A percentile compares a stretch with the other conserved stretches of the same genome.
Conservation (phyloP, 2,113 vertebrate species). For the Ranitomeya variabilis region DNA sequence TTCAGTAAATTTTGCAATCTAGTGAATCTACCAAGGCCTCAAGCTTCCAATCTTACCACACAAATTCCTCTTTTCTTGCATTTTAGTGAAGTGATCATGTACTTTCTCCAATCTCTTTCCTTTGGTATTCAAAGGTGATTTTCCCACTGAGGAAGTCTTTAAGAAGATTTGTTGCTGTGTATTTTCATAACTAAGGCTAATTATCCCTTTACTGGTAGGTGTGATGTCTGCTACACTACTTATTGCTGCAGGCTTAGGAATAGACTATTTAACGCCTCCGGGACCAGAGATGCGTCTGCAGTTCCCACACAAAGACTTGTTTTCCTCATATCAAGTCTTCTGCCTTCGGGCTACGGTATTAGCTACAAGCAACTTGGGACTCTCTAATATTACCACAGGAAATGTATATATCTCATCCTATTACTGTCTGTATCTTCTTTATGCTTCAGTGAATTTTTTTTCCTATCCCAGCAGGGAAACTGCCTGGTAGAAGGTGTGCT, state of each 20-base stretch:
- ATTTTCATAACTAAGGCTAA: constrained; percentile 62
- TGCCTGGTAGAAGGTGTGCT: constrained; percentile 64
- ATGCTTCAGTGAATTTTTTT: constrained; percentile 61
- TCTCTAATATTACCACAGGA: constrained; percentile 62
- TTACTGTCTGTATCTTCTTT: constrained; percentile 64
- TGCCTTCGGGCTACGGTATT: constrained; percentile 58
- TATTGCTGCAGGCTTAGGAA: constrained; percentile 48
- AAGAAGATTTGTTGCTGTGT: constrained; percentile 60
- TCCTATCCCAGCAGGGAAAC: constrained; percentile 63
- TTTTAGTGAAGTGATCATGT: constrained; percentile 59
- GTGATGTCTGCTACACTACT: constrained; percentile 63
- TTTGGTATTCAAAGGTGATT: constrained; percentile 64
- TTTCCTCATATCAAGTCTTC: constrained; percentile 54
- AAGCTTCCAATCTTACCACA: constrained; percentile 66
- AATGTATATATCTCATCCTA: constrained; percentile 49
- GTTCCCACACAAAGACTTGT: constrained; percentile 30
- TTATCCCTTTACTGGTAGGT: constrained; percentile 59
- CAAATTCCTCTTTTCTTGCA: constrained; percentile 67
- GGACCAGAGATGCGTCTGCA: constrained; percentile 57
- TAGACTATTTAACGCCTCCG: constrained; percentile 58
- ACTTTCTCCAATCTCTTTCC: constrained; percentile 64
- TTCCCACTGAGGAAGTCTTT: constrained; percentile 65
- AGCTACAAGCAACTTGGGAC: constrained; percentile 43
- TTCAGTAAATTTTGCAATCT: no score
- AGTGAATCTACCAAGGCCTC: constrained; percentile 59